Evolutionary conservation across 92 coral and sea anemone genomes (phyloP).

Genomic region (Parazoanthus swiftii): DNA sequence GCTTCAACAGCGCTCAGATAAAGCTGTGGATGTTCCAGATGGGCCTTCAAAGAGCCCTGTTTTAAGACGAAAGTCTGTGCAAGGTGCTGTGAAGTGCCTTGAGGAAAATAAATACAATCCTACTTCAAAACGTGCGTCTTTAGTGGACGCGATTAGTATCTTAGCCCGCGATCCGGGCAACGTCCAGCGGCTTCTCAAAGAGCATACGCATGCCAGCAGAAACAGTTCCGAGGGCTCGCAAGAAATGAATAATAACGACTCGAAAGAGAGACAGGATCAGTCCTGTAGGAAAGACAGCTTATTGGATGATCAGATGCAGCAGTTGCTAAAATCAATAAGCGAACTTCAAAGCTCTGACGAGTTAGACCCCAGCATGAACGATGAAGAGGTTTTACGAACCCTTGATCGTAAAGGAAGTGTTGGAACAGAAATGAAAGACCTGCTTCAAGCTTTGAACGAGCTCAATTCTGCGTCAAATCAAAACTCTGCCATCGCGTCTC

Average conservation of each 20-base stretch:
- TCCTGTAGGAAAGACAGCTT: background rate
- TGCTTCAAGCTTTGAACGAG: slow-evolving; percentile 50
- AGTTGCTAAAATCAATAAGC: slow-evolving; percentile 54
- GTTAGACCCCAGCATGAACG: slow-evolving; percentile 34
- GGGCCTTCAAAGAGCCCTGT: slow-evolving; percentile 8
- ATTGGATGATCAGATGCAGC: slow-evolving; percentile 55
- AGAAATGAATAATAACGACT: slow-evolving; percentile 20
- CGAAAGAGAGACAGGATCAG: background rate
- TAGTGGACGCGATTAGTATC: slow-evolving; percentile 37
- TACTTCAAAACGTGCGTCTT: slow-evolving; percentile 25
- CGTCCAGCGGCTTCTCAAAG: slow-evolving; percentile 36
- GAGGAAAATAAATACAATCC: slow-evolving; percentile 12
- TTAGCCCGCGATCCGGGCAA: slow-evolving; percentile 44
- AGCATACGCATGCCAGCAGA: slow-evolving; percentile 4
- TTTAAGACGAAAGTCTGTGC: slow-evolving; percentile 20
- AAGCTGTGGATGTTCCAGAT: slow-evolving; percentile 8
- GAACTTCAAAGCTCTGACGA: slow-evolving; percentile 53
- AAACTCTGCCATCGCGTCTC: slow-evolving; percentile 33
- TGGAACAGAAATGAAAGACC: slow-evolving; percentile 60
- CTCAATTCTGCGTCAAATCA: slow-evolving; percentile 23
- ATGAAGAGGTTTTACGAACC: slow-evolving; percentile 29
- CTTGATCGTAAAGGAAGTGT: slow-evolving; percentile 57
- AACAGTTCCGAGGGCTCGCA: background rate
- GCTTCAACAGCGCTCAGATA: background rate
- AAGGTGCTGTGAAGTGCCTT: slow-evolving; percentile 42